These are phyloP conservation scores for Hirundo rustica DNA, from an alignment of 2,797 vertebrate genomes.

Conservation along the genomic window DNA sequence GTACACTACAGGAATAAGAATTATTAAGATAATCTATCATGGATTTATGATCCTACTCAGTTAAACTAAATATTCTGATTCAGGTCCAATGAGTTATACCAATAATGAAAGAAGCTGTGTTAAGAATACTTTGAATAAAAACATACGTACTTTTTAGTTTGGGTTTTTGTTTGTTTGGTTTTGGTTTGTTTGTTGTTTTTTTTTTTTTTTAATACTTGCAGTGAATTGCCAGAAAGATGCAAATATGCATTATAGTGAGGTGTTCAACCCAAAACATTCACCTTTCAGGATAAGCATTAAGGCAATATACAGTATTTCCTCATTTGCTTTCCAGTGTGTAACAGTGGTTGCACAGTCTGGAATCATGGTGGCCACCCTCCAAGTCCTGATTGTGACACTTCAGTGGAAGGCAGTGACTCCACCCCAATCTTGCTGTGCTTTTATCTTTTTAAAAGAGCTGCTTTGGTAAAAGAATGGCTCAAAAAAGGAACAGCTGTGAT, in stretches of 20 bases:
- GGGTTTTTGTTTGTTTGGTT: too few species aligned
- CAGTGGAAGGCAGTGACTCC: constrained; percentile 16
- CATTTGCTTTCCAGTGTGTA: background rate
- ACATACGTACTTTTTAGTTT: background rate
- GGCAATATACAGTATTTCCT: background rate
- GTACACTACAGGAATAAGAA: background rate
- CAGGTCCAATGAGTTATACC: background rate
- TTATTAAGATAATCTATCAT: background rate
- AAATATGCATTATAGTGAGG: background rate
- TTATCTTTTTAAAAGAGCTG: constrained; percentile 19
- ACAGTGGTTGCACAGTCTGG: background rate
- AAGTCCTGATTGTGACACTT: background rate
- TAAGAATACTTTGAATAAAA: background rate
- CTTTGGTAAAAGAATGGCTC: constrained; percentile 15
- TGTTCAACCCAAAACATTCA: background rate
- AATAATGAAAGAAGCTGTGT: background rate
- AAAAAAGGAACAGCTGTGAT: background rate
- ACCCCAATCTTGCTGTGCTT: background rate
- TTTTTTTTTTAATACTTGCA: background rate
- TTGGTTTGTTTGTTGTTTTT: too few species aligned
- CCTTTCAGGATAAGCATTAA: background rate
- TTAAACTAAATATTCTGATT: background rate
- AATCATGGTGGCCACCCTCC: background rate
- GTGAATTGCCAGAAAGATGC: background rate
- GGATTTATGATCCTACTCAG: background rate